A percentile compares a stretch with the other conserved stretches of the same genome.
Conservation (phyloP, 2,113 vertebrate species). For the Muscicapa adusta region DNA sequence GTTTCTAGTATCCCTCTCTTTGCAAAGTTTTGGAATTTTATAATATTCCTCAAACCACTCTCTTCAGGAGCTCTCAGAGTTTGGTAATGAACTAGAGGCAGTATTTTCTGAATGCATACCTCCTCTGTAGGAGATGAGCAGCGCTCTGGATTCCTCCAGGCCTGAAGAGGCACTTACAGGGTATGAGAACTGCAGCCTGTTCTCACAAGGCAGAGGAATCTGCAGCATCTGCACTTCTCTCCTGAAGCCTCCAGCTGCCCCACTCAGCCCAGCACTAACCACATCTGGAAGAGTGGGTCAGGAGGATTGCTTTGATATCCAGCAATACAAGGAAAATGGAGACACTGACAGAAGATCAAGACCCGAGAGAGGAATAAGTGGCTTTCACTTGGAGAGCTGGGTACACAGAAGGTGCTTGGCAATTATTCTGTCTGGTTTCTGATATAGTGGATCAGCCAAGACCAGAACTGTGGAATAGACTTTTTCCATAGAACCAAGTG, state of each 20-base stretch:
- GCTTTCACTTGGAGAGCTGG: not conserved
- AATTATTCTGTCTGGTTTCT: not conserved
- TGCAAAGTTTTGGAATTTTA: not conserved
- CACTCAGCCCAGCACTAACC: not conserved
- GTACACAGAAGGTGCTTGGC: not conserved
- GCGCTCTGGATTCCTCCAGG: not conserved
- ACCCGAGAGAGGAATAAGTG: not conserved
- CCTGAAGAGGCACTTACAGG: not conserved
- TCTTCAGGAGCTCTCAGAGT: not conserved
- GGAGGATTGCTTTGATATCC: not conserved
- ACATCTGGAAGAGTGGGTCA: fast-evolving
- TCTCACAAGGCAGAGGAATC: not conserved
- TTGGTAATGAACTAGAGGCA: not conserved
- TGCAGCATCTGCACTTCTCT: not conserved
- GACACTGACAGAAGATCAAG: not conserved
- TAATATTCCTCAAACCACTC: not conserved
- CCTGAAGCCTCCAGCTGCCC: not conserved
- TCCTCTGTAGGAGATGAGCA: not conserved
- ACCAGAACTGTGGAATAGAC: not conserved
- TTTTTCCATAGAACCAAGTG: not conserved
- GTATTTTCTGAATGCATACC: not conserved
- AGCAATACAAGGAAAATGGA: not conserved
- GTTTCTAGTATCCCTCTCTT: not conserved
- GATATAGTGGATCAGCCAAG: not conserved
- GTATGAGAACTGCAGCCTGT: not conserved